Conservation (phyloP, 2,888 invertebrate species). For the Parascotia fuliginaria region DNA sequence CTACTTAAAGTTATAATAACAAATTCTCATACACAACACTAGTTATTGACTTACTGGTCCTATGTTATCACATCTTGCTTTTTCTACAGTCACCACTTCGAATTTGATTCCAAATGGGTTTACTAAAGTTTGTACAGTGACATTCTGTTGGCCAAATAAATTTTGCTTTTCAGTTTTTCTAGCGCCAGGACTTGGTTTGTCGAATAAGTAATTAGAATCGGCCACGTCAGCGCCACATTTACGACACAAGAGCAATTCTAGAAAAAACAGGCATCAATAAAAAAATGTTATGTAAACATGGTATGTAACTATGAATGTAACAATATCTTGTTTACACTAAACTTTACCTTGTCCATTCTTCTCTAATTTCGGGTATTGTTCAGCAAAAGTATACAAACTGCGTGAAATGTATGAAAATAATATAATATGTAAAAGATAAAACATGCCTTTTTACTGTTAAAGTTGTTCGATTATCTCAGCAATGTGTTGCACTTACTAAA, state of each 20-base stretch:
- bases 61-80: constrained; percentile 83
- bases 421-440: constrained; percentile 54
- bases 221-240: constrained; percentile 86
- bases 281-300: constrained; percentile 26
- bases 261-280: constrained; percentile 42
- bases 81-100: constrained; percentile 80
- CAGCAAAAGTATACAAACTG: constrained; percentile 46
- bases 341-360: constrained; percentile 60
- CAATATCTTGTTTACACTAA: background rate
- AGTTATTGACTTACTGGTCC: constrained; percentile 70
- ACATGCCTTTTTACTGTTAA: constrained; percentile 58
- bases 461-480: constrained; percentile 1
- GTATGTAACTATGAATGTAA: constrained; percentile 1
- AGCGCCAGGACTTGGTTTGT: constrained; percentile 81
- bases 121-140: constrained; percentile 83
- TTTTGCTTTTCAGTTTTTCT: constrained; percentile 75
- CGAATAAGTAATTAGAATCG: constrained; percentile 81
- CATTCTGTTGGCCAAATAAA: constrained; percentile 81
- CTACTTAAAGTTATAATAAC: too few relatives aligned
- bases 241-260: constrained; percentile 85
- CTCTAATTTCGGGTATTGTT: constrained; percentile 46
- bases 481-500: background rate
- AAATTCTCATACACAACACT: too few relatives aligned
- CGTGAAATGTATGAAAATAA: constrained; percentile 47
- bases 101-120: constrained; percentile 85